Evolutionary conservation across 2,888 invertebrate genomes (phyloP), one percentile per base, ranked within the genome.

Genomic region (Drosophila lacicola): DNA sequence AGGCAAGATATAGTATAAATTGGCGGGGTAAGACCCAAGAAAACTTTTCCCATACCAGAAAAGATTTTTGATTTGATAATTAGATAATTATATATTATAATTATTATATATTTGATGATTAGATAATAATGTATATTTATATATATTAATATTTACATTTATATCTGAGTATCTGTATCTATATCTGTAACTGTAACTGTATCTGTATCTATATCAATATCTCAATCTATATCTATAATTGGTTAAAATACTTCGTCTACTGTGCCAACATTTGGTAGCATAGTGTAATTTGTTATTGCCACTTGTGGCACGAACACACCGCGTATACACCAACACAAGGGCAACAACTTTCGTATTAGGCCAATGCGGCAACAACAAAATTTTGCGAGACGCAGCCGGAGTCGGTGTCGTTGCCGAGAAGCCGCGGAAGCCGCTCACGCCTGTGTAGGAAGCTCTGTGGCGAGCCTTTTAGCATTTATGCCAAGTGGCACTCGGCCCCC

Each of bases 281-380:
- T 29, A 54, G 78, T 85, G 80, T 68, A 25, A 25, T 37, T 70
- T 82, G 80, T 74, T 74, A 79, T 67, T 84, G 85, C 82, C 69
- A 78, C 80, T 83, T 84, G 87, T 86, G 82, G 80, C 82, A 80
- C 73, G 67, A 80, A 68, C 72, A 77, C 69, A 42, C 56, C 55
- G 66, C 60, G 70, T 60, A 75, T 58, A 77, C 87, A 87, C 82
- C 70, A 76, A 75, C 67, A 82, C 86, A 86, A 86, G 86, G 86
- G 88, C 88, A 88, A 84, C 86, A 86, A 86, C 86, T 82, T 82
- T 82, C 82, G 82, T 70, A 84, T 82, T 78, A 82, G 78, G 79
- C 78, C 78, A 78, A 78, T 33, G 47, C 76, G 61, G 44, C 57
- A 70, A 46, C 65, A 70, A 62, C 76, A 51, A 45, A 68, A 65